phyloP scores from a whole-genome alignment of 2,888 invertebrate genomes.

The Lasius fuliginosus region DNA sequence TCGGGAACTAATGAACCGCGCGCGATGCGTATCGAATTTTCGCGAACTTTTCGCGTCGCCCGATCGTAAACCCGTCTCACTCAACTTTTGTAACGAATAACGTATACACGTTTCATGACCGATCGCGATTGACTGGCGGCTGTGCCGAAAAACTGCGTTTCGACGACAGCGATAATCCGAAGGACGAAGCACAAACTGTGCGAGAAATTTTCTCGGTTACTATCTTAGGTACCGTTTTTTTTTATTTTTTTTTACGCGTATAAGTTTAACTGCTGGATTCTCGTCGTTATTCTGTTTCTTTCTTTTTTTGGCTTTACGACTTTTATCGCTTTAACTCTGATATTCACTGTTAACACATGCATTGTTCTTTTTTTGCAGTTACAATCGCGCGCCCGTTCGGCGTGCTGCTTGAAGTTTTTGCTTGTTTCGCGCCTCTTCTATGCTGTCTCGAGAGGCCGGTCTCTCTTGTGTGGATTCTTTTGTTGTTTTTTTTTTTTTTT shows the following conservation, averaged over 20 bases:
- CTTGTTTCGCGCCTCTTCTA: slow-evolving; percentile 54
- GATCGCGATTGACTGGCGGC: slow-evolving; percentile 42
- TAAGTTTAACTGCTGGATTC: slow-evolving; percentile 48
- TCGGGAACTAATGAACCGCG: slow-evolving; percentile 27
- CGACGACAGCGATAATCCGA: slow-evolving; percentile 40
- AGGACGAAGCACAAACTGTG: slow-evolving; percentile 36
- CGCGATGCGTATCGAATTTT: slow-evolving; percentile 10
- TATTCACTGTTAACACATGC: slow-evolving; percentile 84
- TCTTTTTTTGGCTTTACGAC: slow-evolving; percentile 38
- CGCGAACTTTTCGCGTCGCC: slow-evolving; percentile 20
- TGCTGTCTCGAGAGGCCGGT: slow-evolving; percentile 46
- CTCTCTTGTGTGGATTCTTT: slow-evolving; percentile 28
- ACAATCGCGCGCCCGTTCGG: slow-evolving; percentile 68
- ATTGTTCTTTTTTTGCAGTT: slow-evolving; percentile 82
- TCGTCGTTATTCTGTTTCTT: slow-evolving; percentile 38
- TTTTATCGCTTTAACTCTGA: slow-evolving; percentile 67
- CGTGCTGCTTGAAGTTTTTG: slow-evolving; percentile 51
- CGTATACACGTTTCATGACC: slow-evolving; percentile 22
- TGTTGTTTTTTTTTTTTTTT: slow-evolving; percentile 34
- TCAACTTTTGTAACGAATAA: slow-evolving; percentile 39
- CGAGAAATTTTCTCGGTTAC: slow-evolving; percentile 41
- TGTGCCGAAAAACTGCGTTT: slow-evolving; percentile 2
- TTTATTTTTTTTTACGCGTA: slow-evolving; percentile 24
- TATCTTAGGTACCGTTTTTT: background rate
- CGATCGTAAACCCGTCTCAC: slow-evolving; percentile 40